Percentiles rank a stretch among this genome's conserved stretches.
Conservation (phyloP, 1,140 invertebrate genomes). For the Diabrotica virgifera region DNA sequence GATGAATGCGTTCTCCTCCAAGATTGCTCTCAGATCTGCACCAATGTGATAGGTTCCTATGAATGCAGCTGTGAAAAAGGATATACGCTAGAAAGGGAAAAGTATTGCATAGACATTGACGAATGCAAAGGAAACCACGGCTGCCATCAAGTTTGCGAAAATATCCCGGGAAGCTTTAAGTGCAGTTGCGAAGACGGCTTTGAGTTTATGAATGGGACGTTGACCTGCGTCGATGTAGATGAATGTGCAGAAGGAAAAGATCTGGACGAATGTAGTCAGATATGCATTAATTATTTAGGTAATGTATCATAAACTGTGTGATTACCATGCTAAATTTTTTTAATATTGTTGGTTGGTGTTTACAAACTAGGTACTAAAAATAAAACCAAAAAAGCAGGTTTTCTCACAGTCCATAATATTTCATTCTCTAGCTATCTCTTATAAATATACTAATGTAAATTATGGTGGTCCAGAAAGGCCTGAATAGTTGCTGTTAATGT, state of each 20-base stretch:
- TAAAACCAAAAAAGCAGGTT: too few relatives aligned
- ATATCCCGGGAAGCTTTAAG: slow-evolving; percentile 59
- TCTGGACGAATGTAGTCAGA: slow-evolving; percentile 56
- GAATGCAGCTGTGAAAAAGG: slow-evolving; percentile 59
- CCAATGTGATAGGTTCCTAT: slow-evolving; percentile 62
- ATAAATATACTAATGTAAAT: too few relatives aligned
- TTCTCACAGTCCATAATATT: too few relatives aligned
- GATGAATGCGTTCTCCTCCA: slow-evolving; percentile 68
- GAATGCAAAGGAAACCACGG: slow-evolving; percentile 62
- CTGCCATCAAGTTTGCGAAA: slow-evolving; percentile 53
- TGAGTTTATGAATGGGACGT: slow-evolving; percentile 50
- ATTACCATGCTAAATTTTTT: too few relatives aligned
- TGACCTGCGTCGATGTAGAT: slow-evolving; percentile 63
- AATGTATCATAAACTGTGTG: too few relatives aligned
- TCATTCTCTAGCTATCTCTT: too few relatives aligned
- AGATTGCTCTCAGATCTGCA: slow-evolving; percentile 62
- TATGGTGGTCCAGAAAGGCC: too few relatives aligned
- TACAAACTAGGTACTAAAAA: too few relatives aligned
- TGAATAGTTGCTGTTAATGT: too few relatives aligned
- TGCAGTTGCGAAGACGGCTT: slow-evolving; percentile 60
- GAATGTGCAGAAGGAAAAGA: slow-evolving; percentile 54
- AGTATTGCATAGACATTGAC: slow-evolving; percentile 63
- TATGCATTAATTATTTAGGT: slow-evolving; percentile 49
- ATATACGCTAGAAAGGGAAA: slow-evolving; percentile 46
- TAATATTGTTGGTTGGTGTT: too few relatives aligned